Percentiles rank a stretch among this genome's conserved stretches.
Evolutionary conservation across 2,113 vertebrate genomes (phyloP).

Genomic region (Archocentrus centrarchus): DNA sequence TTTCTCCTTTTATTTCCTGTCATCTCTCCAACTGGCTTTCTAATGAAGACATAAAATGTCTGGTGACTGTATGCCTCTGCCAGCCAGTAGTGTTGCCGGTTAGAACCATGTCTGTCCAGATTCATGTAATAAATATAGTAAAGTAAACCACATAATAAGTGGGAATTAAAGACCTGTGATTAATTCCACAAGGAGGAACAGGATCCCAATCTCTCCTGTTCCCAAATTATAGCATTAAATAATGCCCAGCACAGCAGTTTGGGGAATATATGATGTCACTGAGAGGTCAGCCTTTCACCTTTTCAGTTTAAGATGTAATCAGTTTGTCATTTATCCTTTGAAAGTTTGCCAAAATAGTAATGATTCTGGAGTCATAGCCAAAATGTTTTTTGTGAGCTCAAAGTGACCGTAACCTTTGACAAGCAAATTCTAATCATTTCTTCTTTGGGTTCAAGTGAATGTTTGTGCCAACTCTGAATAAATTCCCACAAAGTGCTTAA

Average conservation of each 20-base stretch:
- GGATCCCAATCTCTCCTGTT: background rate
- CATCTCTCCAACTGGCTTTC: background rate
- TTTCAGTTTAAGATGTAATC: background rate
- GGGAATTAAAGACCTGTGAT: background rate
- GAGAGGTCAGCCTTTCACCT: background rate
- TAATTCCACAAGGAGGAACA: background rate
- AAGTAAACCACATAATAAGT: background rate
- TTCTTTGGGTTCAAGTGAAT: background rate
- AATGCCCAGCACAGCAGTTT: background rate
- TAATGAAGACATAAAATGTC: slow-evolving; percentile 10
- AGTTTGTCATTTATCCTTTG: background rate
- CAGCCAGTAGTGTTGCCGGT: background rate
- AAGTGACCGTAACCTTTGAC: background rate
- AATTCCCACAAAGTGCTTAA: background rate
- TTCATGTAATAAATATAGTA: background rate
- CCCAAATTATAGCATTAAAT: background rate
- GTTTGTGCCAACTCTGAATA: background rate
- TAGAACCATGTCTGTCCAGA: background rate
- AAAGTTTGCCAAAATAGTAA: background rate
- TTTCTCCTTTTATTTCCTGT: background rate
- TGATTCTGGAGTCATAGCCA: background rate
- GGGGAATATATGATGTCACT: background rate
- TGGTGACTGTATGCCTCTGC: background rate
- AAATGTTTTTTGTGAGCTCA: background rate
- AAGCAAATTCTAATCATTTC: background rate